Evolutionary conservation across 1,140 invertebrate species (phyloP).

Genomic region (Xylocopa sonorina): DNA sequence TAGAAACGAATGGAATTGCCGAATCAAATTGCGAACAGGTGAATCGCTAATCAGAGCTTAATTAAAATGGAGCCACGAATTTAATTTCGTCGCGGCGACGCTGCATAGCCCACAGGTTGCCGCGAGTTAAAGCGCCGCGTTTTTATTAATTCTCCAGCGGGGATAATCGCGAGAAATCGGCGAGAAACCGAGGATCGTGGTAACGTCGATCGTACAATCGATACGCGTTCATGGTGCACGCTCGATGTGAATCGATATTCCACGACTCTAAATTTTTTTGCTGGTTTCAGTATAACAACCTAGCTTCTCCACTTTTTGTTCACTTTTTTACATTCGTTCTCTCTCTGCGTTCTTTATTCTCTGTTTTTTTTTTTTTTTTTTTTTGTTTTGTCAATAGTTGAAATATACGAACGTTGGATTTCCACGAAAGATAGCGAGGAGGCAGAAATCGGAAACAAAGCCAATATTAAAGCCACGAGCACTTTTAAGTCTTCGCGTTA

Average conservation of each 20-base stretch:
- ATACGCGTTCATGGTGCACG: neutral
- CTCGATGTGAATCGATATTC: neutral
- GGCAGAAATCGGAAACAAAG: constrained; percentile 46
- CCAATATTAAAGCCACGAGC: constrained; percentile 46
- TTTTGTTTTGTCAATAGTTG: neutral
- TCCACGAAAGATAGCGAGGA: constrained; percentile 2
- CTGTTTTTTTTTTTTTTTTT: neutral
- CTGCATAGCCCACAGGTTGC: neutral
- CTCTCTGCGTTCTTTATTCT: neutral
- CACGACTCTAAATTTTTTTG: neutral
- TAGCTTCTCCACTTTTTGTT: neutral
- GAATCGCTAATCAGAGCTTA: constrained; percentile 3
- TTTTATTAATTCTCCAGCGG: neutral
- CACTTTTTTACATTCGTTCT: neutral
- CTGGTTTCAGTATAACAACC: neutral
- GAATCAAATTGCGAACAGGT: neutral
- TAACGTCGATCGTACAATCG: neutral
- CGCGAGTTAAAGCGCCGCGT: constrained; percentile 8
- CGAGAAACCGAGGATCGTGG: neutral
- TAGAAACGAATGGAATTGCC: no score
- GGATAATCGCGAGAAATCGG: neutral
- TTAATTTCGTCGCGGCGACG: neutral
- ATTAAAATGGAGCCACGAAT: constrained; percentile 4
- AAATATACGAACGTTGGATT: constrained; percentile 13
- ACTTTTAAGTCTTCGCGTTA: constrained; percentile 42